phyloP scores from a whole-genome alignment of 2,888 invertebrate genomes.

The Drosophila buzzatii region DNA sequence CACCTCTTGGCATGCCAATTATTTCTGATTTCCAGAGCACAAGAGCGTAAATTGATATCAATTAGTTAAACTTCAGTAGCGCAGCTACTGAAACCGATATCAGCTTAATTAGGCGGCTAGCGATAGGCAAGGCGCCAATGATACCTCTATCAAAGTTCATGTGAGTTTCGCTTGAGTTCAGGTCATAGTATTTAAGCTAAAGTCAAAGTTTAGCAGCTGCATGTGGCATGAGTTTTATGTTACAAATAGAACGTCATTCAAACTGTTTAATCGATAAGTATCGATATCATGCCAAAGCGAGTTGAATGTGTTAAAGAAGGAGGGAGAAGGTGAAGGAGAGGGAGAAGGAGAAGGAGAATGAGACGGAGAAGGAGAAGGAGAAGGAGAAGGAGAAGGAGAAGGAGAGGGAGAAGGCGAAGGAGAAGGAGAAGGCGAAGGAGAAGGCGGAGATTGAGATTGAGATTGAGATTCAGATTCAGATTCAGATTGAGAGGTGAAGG shows the following conservation, averaged over 20 bases:
- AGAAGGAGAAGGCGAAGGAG: too few species aligned
- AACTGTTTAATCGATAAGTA: not conserved
- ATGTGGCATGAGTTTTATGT: not conserved
- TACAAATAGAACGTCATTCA: not conserved
- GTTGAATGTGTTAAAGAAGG: not conserved
- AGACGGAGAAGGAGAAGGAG: too few species aligned
- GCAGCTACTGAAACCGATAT: not conserved
- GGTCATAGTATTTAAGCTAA: not conserved
- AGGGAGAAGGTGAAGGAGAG: too few species aligned
- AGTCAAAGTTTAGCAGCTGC: not conserved
- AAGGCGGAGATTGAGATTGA: too few species aligned
- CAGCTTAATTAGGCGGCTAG: not conserved
- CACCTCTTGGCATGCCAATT: slow-evolving; percentile 4
- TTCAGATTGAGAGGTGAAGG: too few species aligned
- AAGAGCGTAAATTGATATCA: slow-evolving; percentile 6
- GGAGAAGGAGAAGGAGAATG: too few species aligned
- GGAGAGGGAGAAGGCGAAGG: too few species aligned
- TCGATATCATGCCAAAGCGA: not conserved
- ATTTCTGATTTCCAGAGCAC: slow-evolving; percentile 5
- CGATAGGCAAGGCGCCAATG: not conserved
- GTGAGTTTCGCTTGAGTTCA: not conserved
- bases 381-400: too few species aligned
- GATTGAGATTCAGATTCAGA: too few species aligned
- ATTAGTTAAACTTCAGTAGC: not conserved
- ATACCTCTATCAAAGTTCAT: not conserved